Evolutionary conservation across 2,888 invertebrate genomes (phyloP), one percentile per base, ranked within the genome.

Genomic region (Dichetophora obliterata): DNA sequence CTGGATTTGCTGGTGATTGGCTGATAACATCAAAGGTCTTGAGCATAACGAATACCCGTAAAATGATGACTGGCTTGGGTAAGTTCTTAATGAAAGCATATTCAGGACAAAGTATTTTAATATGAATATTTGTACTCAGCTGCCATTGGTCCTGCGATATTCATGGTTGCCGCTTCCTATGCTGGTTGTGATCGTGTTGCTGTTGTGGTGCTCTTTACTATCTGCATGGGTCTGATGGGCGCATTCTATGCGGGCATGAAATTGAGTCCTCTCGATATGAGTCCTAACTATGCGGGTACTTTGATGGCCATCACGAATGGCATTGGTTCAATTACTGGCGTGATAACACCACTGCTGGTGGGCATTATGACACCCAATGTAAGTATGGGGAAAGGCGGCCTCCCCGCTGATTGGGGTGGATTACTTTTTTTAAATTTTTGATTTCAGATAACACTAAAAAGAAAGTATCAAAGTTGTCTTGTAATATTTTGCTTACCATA

Each of bases 191-290:
- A 93, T 87, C 90, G 92, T 19, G 86, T 90, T 0, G 84, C 91
- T 0, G 93, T 93, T 0, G 92, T 93, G 1, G 88, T 91, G 14
- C 89, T 93, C 2, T 93, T 94, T 84, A 93, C 93, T 5, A 90
- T 92, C 1, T 92, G 93, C 71, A 93, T 93, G 93, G 93, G 92
- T 11, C 88, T 92, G 6, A 93, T 93, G 93, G 93, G 93, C 0
- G 92, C 92, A 52, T 93, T 92, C 90, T 93, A 93, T 87, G 92
- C 93, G 0, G 93, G 93, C 76, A 92, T 93, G 92, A 93, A 93
- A 88, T 92, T 93, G 37, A 93, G 93, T 86, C 92, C 93, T 0
- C 88, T 93, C 75, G 93, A 93, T 86, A 89, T 93, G 81, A 93
- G 92, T 87, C 91, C 92, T 70, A 93, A 93, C 86, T 93, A 92